Conservation (phyloP, 37 sponge, comb jelly and placozoan genomes). For the Bolinopsis microptera region DNA sequence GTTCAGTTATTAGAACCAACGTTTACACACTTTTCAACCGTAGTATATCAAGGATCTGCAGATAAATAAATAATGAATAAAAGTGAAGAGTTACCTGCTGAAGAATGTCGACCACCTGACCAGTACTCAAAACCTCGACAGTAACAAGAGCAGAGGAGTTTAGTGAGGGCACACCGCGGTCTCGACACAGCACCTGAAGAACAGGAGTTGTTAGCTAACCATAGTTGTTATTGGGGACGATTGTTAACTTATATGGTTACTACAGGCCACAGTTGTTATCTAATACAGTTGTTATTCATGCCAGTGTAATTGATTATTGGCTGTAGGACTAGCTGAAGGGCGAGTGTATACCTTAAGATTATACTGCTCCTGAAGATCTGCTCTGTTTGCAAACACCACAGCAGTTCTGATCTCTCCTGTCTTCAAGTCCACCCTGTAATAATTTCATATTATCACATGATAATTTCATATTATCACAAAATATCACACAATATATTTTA, state of each 20-base stretch:
- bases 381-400: constrained; percentile 12
- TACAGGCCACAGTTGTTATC: not conserved
- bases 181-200: constrained; percentile 10
- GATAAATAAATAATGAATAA: no score
- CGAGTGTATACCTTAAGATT: not conserved
- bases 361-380: not conserved
- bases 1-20: no score
- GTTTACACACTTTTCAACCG: no score
- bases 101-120: constrained; percentile 23
- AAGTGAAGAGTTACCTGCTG: not conserved
- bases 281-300: not conserved
- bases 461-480: no score
- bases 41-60: no score
- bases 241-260: not conserved
- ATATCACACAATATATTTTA: no score
- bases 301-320: not conserved
- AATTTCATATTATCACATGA: no score
- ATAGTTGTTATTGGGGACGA: not conserved
- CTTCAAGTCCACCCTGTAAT: constrained; percentile 18
- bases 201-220: not conserved
- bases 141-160: constrained; percentile 16
- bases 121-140: constrained; percentile 42
- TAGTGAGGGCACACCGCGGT: constrained; percentile 1
- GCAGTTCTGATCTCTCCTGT: constrained; percentile 52
- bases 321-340: not conserved